Conservation (phyloP, 2,888 invertebrate species). For the Encarsia formosa region DNA sequence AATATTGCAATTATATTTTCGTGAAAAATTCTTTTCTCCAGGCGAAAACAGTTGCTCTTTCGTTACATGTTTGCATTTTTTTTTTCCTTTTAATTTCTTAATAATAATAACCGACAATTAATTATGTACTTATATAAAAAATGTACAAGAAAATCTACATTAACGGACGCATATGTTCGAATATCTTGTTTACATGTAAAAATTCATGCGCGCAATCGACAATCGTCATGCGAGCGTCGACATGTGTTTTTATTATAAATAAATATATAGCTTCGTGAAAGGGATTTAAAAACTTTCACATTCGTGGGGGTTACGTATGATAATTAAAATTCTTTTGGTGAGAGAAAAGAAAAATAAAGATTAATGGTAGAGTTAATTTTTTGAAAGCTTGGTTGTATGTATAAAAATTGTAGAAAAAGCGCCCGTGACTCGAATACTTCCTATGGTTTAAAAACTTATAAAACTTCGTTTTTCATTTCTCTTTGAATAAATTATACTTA, state of each 20-base stretch:
- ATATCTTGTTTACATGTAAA: conserved; percentile 37
- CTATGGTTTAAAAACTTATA: conserved; percentile 8
- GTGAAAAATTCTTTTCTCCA: conserved; percentile 8
- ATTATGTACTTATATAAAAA: conserved; percentile 38
- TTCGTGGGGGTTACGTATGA: too few species aligned
- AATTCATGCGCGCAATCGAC: conserved; percentile 34
- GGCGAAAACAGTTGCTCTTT: conserved; percentile 5
- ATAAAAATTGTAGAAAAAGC: conserved; percentile 23
- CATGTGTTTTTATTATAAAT: conserved; percentile 15
- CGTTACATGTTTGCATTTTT: background rate
- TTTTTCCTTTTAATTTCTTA: conserved; percentile 1
- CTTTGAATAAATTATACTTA: conserved; percentile 21
- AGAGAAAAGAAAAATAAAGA: conserved; percentile 2
- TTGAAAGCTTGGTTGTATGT: conserved; percentile 4
- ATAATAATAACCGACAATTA: conserved; percentile 23
- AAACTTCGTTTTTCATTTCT: conserved; percentile 15
- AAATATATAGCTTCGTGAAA: conserved; percentile 19
- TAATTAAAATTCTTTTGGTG: background rate
- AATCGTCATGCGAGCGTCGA: conserved; percentile 32
- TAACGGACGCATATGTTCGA: conserved; percentile 42
- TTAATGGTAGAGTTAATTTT: background rate
- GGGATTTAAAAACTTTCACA: too few species aligned
- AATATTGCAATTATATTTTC: background rate
- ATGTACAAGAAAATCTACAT: conserved; percentile 51
- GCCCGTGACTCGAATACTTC: conserved; percentile 11